Evolutionary conservation across 2,888 invertebrate genomes (phyloP), one percentile per base, ranked within the genome.

Genomic region (Drosophila mayaguana): DNA sequence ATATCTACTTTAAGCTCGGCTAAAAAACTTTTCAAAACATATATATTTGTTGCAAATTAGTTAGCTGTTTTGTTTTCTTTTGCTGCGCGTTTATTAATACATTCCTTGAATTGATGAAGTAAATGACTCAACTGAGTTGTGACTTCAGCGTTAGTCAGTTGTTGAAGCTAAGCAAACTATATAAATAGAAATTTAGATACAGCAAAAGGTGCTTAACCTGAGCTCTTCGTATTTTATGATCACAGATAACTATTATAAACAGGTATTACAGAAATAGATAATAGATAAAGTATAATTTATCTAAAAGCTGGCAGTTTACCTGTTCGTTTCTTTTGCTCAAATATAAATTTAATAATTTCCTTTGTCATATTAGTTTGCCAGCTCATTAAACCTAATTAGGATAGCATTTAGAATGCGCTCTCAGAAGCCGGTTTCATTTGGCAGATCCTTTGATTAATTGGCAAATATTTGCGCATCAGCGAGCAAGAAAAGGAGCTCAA

Each of bases 381-480:
- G 60, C 53, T 59, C 67, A 80, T 70, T 75, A 63, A 81, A 68
- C 54, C 69, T 67, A 64, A 87, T 87, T 69, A 77, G 65, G 59
- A 18, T 54, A 12, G 14, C 22, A 60, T 22, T 51, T 34, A 8
- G 57, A 38, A 22, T 54, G 63, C 61, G 54, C 46, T 72, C 78
- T 59, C 74, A 57, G 75, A 72, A 80, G 72, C 56, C 42, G 18
- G 45, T 48, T 56, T 38, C 53, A 46, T 54, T 62, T 48, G 28
- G n/a, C 16, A 64, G 78, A 73, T 81, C 75, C 73, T 75, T 75
- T 59, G 48, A 67, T 76, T 81, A 73, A 81, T 75, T 85, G 72
- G 43, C 53, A 38, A 51, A 55, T 18, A 59, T 66, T 75, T 65
- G 60, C 71, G 51, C 75, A 75, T 54, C 67, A 67, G 14, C 55